Evolutionary conservation across 1,140 invertebrate genomes (phyloP).

Genomic region (Triops cancriformis): DNA sequence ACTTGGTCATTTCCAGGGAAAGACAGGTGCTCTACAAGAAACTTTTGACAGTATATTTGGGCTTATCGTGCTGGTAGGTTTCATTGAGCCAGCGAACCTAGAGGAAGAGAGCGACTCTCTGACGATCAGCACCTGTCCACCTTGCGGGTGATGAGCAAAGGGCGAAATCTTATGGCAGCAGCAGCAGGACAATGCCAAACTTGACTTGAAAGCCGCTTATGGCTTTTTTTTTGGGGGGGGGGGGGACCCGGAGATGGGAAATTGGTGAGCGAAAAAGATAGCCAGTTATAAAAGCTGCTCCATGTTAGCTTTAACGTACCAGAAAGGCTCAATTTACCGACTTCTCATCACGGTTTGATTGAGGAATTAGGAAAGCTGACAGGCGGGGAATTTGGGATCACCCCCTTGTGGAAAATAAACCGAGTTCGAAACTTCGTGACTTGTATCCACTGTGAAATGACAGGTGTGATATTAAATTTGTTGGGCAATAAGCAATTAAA

Average conservation of each 20-base stretch:
- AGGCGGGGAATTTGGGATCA: not conserved
- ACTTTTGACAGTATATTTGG: not conserved
- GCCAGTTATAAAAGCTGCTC: not conserved
- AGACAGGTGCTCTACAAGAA: not conserved
- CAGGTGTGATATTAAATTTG: no score
- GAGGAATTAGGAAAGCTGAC: not conserved
- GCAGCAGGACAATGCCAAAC: conserved; percentile 1
- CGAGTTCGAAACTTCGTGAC: no score
- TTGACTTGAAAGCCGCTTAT: not conserved
- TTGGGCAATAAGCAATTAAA: no score
- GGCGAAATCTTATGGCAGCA: not conserved
- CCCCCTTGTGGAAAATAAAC: no score
- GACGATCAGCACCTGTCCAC: not conserved
- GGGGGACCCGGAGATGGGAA: not conserved
- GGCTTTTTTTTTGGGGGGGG: no score
- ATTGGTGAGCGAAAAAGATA: not conserved
- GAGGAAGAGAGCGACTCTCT: not conserved
- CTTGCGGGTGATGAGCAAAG: not conserved
- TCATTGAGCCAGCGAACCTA: not conserved
- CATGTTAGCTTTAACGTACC: not conserved
- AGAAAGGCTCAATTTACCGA: conserved; percentile 13
- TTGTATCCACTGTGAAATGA: no score
- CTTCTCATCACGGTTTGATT: not conserved
- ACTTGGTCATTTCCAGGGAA: not conserved
- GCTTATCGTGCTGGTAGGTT: not conserved